Base-by-base conservation (phyloP, 1,140 invertebrate genomes). In the Scylla paramamosain region DNA sequence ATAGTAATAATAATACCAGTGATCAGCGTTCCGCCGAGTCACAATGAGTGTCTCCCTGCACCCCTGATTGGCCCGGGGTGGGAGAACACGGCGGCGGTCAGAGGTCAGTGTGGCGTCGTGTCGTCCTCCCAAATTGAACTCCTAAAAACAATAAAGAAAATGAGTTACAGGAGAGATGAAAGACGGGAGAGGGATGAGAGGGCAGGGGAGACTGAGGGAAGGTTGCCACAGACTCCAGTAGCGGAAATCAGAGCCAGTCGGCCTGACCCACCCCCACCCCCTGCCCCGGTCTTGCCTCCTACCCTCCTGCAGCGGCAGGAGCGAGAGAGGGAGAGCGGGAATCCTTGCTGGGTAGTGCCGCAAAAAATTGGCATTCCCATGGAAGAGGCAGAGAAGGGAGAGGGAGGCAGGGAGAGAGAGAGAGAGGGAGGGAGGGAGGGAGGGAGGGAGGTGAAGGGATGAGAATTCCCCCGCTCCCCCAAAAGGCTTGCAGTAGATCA, bases 401-500 rank as follows among this genome's bases (percentile, higher is more conserved):
- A 77, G 8, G 67, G 67, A 77, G 67, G 67, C 0, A 77, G 39
- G 6, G 39, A 39, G 39, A 6, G 6, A 39, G 39, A 6, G 39
- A 39, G 52, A n/a, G 67, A 20, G 8, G 67, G n/a, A 77, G 67
- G 67, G 67, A 77, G 8, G 67, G 67, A 77, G 67, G 67, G 4
- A 67, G 10, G 59, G 20, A 67, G 59, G 59, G 20, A n/a, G 67
- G 67, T 77, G 67, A 77, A 77, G 67, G 67, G 67, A 77, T 77
- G 67, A 77, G 67, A 25, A 25, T 46, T 32, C 86, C 25, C 31
- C 39, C 86, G 0, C 86, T 39, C 29, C 39, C 39, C 31, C 39
- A 16, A 28, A 87, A 87, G 6, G 25, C 86, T 87, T 87, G 86
- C 86, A n/a, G 67, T 77, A 77, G 67, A 77, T 77, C 39, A 46